phyloP scores from a whole-genome alignment of 1,140 invertebrate genomes.

The Schlechtendalia chinensis region DNA sequence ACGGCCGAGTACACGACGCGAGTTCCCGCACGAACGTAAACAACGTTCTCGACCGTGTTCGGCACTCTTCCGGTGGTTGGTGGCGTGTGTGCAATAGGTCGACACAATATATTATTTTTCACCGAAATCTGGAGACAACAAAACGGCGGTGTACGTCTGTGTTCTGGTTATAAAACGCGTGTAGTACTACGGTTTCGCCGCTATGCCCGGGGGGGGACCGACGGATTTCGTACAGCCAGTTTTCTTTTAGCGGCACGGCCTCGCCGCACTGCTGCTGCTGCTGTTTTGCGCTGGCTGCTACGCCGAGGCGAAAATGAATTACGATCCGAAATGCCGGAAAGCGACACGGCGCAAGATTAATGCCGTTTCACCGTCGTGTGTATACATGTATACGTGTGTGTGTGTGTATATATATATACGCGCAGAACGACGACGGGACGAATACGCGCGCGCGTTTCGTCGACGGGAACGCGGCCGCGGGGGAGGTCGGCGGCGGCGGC shows the following conservation, averaged over 20 bases:
- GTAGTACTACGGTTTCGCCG: too few species aligned
- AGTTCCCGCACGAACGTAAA: not conserved
- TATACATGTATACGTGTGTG: not conserved
- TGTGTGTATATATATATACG: not conserved
- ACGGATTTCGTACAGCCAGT: not conserved
- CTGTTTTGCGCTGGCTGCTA: not conserved
- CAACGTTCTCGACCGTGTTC: not conserved
- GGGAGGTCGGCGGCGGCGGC: not conserved
- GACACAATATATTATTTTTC: not conserved
- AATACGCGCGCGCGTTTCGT: not conserved
- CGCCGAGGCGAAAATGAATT: conserved; percentile 45
- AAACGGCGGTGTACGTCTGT: not conserved
- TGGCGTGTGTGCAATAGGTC: too few species aligned
- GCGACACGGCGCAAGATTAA: conserved; percentile 47
- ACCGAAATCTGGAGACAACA: conserved; percentile 14
- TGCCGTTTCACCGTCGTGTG: conserved; percentile 1
- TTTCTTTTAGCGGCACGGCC: conserved; percentile 11
- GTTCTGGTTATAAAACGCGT: not conserved
- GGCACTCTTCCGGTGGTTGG: not conserved
- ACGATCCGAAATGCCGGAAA: conserved; percentile 48
- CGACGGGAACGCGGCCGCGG: too few species aligned
- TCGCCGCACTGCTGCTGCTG: not conserved
- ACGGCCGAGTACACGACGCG: not conserved
- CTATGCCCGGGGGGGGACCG: too few species aligned
- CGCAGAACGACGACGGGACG: not conserved